phyloP scores from a whole-genome alignment of 2,888 invertebrate species.

The Aradus depressus region DNA sequence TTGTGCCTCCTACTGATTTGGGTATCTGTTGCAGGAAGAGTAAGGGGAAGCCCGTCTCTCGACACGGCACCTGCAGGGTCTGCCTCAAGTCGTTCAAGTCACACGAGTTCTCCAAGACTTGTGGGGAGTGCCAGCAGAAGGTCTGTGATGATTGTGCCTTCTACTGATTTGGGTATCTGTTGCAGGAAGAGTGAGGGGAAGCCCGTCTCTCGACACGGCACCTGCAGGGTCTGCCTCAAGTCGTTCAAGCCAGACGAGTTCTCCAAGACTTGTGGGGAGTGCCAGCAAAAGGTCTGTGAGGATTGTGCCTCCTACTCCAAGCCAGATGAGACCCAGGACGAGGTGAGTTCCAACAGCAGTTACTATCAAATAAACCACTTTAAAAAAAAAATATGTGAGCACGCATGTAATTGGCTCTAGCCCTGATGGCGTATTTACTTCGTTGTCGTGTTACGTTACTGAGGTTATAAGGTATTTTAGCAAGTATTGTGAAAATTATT shows the following conservation, averaged over 20 bases:
- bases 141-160: slow-evolving; percentile 90
- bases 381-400: too few species aligned
- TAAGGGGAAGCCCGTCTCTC: slow-evolving; percentile 51
- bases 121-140: slow-evolving; percentile 79
- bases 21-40: too few species aligned
- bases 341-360: slow-evolving; percentile 43
- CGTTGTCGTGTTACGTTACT: too few species aligned
- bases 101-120: slow-evolving; percentile 76
- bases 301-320: slow-evolving; percentile 88
- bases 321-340: slow-evolving; percentile 68
- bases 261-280: slow-evolving; percentile 78
- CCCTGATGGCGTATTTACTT: too few species aligned
- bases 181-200: slow-evolving; percentile 15
- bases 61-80: slow-evolving; percentile 66
- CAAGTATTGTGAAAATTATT: too few species aligned
- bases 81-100: slow-evolving; percentile 81
- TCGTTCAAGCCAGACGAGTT: slow-evolving; percentile 81
- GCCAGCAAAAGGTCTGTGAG: slow-evolving; percentile 82
- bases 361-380: neutral
- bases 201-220: slow-evolving; percentile 63
- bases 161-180: slow-evolving; percentile 54
- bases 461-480: too few species aligned
- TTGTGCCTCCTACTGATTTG: slow-evolving; percentile 86
- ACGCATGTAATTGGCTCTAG: too few species aligned
- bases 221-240: slow-evolving; percentile 75